Conservation (phyloP, 2,888 invertebrate genomes). For the Apotomis turbidana region DNA sequence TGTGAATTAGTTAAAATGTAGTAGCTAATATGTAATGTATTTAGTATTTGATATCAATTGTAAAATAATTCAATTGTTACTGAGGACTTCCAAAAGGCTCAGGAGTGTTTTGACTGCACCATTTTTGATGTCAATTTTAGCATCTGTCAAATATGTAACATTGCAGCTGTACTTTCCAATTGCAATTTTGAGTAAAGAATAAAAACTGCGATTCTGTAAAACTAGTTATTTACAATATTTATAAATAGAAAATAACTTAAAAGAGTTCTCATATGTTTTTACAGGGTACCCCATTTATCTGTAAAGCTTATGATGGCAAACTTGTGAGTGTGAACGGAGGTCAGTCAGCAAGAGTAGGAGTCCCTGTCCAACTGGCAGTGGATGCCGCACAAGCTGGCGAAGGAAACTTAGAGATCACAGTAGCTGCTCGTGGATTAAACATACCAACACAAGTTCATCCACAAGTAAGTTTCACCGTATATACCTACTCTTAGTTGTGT, state of each 20-base stretch:
- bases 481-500: neutral
- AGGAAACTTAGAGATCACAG: slow-evolving; percentile 98
- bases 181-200: no score
- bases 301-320: slow-evolving; percentile 96
- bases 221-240: no score
- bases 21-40: no score
- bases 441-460: slow-evolving; percentile 98
- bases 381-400: slow-evolving; percentile 98
- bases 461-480: slow-evolving; percentile 84
- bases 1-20: no score
- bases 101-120: no score
- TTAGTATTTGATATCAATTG: no score
- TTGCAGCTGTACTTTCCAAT: no score
- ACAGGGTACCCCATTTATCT: slow-evolving; percentile 93
- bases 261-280: slow-evolving; percentile 41
- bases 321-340: slow-evolving; percentile 92
- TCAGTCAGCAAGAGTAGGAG: slow-evolving; percentile 89
- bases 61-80: no score
- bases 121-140: no score
- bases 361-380: slow-evolving; percentile 96
- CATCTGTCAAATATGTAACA: no score
- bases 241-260: neutral
- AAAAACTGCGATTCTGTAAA: no score
- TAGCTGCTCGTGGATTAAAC: slow-evolving; percentile 95
- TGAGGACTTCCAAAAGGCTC: no score